Evolutionary conservation across 2,888 invertebrate species (phyloP).

Genomic region (Drosophila mulleri): DNA sequence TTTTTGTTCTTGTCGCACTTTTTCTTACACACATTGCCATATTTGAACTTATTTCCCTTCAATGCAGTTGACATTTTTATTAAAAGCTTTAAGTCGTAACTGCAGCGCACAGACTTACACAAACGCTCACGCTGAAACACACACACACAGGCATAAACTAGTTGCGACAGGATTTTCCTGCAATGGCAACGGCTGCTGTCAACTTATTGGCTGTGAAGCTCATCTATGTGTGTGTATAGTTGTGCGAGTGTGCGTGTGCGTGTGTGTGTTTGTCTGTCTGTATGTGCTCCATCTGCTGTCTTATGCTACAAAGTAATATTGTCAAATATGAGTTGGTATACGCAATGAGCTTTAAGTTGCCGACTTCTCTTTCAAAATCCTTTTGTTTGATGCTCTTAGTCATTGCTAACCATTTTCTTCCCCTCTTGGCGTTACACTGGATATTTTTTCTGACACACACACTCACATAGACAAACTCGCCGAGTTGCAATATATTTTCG

Average conservation of each 20-base stretch:
- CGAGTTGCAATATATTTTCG: slow-evolving; percentile 55
- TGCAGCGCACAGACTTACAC: slow-evolving; percentile 32
- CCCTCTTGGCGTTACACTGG: slow-evolving; percentile 16
- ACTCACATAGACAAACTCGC: slow-evolving; percentile 2
- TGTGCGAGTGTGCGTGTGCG: slow-evolving; percentile 1
- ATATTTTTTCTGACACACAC: slow-evolving; percentile 54
- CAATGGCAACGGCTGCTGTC: slow-evolving; percentile 72
- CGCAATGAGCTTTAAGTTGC: slow-evolving; percentile 69
- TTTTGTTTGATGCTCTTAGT: slow-evolving; percentile 68
- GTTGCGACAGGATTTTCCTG: slow-evolving; percentile 62
- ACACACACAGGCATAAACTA: slow-evolving; percentile 42
- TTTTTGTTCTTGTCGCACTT: slow-evolving; percentile 18
- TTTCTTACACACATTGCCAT: slow-evolving; percentile 19
- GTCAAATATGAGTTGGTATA: slow-evolving; percentile 66
- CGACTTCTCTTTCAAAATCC: slow-evolving; percentile 52
- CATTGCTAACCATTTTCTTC: slow-evolving; percentile 57
- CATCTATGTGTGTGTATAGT: background rate
- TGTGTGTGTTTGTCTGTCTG: slow-evolving; percentile 13
- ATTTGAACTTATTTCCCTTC: slow-evolving; percentile 61
- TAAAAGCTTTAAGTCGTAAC: slow-evolving; percentile 79
- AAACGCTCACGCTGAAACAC: slow-evolving; percentile 7
- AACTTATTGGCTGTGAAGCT: slow-evolving; percentile 71
- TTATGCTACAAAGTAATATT: slow-evolving; percentile 77
- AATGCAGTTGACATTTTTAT: slow-evolving; percentile 80
- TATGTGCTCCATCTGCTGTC: slow-evolving; percentile 52